Conservation (phyloP, 2,797 vertebrate genomes). For the Fistularia tabacaria region DNA sequence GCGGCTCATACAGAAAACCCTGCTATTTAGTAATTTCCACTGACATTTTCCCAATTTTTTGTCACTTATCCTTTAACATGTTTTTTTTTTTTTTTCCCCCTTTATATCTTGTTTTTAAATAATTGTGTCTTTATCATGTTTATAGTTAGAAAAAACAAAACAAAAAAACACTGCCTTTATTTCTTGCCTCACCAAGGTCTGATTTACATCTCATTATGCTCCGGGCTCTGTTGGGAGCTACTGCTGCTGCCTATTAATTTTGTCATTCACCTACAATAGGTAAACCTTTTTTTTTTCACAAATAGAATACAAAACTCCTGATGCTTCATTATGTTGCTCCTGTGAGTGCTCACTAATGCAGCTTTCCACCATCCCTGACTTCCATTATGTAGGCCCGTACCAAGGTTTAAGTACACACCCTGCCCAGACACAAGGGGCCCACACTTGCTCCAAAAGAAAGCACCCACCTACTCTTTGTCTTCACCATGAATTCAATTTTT, state of each 20-base stretch:
- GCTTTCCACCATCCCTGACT: conserved; percentile 47
- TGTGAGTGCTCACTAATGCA: conserved; percentile 60
- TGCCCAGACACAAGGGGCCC: conserved; percentile 27
- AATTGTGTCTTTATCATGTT: not conserved
- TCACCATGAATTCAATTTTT: too few species aligned
- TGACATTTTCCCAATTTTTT: not conserved
- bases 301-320: conserved; percentile 73
- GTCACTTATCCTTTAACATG: not conserved
- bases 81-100: not conserved
- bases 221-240: conserved; percentile 57
- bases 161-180: conserved; percentile 20
- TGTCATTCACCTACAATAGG: conserved; percentile 66
- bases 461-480: too few species aligned
- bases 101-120: not conserved
- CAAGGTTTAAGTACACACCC: conserved; percentile 31
- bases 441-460: too few species aligned
- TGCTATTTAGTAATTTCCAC: too few species aligned
- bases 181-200: conserved; percentile 57
- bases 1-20: not conserved
- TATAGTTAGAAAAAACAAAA: conserved; percentile 4
- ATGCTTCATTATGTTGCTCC: conserved; percentile 66
- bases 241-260: conserved; percentile 65
- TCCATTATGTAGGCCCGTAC: conserved; percentile 61
- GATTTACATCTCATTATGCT: conserved; percentile 67
- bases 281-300: conserved; percentile 57